These are phyloP conservation scores for Acrocyrtus sp. DNA, from an alignment of 2,888 invertebrate genomes.

Conservation along the genomic window DNA sequence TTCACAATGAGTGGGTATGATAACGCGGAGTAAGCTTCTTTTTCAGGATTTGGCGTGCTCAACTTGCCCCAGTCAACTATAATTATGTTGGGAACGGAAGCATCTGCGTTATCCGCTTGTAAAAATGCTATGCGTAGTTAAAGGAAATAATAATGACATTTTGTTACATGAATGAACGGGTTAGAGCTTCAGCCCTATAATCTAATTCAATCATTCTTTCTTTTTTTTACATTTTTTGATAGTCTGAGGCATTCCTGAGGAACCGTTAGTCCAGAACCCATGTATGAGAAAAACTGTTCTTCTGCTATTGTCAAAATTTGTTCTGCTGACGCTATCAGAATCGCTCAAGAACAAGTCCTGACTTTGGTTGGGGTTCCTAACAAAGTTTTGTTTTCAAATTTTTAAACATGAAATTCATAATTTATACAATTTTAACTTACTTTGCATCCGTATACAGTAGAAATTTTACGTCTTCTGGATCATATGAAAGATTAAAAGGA, in stretches of 20 bases:
- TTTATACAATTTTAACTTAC: neutral
- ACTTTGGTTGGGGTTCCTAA: neutral
- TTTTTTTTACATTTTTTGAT: slow-evolving; percentile 35
- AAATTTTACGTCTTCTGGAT: slow-evolving; percentile 17
- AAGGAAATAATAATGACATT: too few relatives aligned
- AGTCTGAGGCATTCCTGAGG: slow-evolving; percentile 24
- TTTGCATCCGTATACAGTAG: slow-evolving; percentile 8
- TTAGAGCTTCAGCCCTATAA: too few relatives aligned
- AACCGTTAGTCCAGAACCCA: slow-evolving; percentile 39
- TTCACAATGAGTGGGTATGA: slow-evolving; percentile 12
- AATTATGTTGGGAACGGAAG: slow-evolving; percentile 27
- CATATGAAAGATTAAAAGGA: slow-evolving; percentile 12
- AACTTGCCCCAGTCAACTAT: slow-evolving; percentile 42
- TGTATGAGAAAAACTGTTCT: slow-evolving; percentile 38
- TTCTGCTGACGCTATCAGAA: neutral
- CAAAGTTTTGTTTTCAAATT: neutral
- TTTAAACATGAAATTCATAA: neutral
- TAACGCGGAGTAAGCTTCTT: neutral
- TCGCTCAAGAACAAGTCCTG: slow-evolving; percentile 14
- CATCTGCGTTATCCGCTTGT: too few relatives aligned
- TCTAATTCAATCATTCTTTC: too few relatives aligned
- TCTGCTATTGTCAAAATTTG: slow-evolving; percentile 2
- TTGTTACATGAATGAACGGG: too few relatives aligned
- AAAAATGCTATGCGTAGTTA: slow-evolving; percentile 16
- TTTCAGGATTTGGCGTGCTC: slow-evolving; percentile 14